Conservation (phyloP, 2,113 vertebrate species). For the Amazona vittata region DNA sequence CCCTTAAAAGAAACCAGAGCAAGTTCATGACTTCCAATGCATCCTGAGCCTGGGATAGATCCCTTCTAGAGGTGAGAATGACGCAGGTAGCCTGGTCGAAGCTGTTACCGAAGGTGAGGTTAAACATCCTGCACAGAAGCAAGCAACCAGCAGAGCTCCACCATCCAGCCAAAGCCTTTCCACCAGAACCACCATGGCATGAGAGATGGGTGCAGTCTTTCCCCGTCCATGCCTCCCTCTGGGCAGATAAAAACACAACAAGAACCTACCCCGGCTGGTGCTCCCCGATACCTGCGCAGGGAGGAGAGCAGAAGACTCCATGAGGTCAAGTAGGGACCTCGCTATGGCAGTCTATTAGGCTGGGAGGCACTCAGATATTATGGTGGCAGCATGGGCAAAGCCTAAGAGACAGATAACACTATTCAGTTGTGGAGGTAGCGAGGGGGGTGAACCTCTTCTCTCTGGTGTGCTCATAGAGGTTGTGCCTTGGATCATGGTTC, state of each 20-base stretch:
- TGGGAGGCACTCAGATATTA: constrained; percentile 9
- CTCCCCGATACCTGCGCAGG: constrained; percentile 40
- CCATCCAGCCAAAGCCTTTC: background rate
- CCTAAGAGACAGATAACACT: constrained; percentile 58
- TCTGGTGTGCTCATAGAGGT: background rate
- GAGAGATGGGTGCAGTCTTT: background rate
- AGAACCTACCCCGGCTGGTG: constrained; percentile 56
- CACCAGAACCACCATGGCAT: background rate
- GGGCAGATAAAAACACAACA: background rate
- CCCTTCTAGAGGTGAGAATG: background rate
- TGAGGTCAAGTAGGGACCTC: constrained; percentile 57
- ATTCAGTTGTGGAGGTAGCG: background rate
- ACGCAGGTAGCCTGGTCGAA: background rate
- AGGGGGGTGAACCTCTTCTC: background rate
- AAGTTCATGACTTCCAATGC: background rate
- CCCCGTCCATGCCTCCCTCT: background rate
- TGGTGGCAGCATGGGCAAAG: constrained; percentile 4
- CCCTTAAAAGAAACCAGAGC: background rate
- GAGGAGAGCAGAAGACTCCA: constrained; percentile 68
- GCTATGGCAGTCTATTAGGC: background rate
- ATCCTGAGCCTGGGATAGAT: background rate
- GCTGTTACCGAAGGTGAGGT: background rate
- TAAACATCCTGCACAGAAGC: background rate
- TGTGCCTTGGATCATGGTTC: rapidly evolving
- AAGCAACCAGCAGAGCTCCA: background rate